These are phyloP conservation scores for Thymelicus sylvestris DNA, from an alignment of 2,888 invertebrate species.

Conservation along the genomic window DNA sequence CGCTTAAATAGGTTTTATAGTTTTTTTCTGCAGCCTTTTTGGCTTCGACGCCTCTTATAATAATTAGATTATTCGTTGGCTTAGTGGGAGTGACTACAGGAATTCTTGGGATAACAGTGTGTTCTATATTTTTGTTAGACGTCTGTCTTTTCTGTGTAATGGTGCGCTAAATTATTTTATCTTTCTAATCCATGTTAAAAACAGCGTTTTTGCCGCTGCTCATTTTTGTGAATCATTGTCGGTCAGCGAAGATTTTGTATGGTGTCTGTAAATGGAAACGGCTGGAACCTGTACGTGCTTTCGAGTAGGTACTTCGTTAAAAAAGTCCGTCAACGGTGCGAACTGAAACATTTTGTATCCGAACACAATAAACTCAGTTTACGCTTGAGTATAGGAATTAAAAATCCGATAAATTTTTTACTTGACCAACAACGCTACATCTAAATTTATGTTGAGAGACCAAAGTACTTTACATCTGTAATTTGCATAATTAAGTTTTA, in stretches of 20 bases:
- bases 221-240: constrained; percentile 16
- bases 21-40: constrained; percentile 55
- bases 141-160: not conserved
- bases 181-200: constrained; percentile 2
- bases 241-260: constrained; percentile 19
- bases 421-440: not conserved
- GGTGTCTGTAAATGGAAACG: constrained; percentile 26
- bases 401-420: constrained; percentile 5
- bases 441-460: constrained; percentile 1
- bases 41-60: constrained; percentile 58
- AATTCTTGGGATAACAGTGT: constrained; percentile 45
- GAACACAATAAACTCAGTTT: constrained; percentile 21
- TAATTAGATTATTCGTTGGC: constrained; percentile 68
- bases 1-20: constrained; percentile 59
- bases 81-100: constrained; percentile 56
- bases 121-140: not conserved
- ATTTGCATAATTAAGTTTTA: constrained; percentile 41
- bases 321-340: constrained; percentile 23
- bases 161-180: constrained; percentile 4
- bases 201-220: constrained; percentile 1
- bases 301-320: constrained; percentile 20
- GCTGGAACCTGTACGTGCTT: constrained; percentile 21
- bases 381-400: constrained; percentile 19
- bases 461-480: constrained; percentile 25
- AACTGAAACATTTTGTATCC: constrained; percentile 15